Percentiles rank a stretch among this genome's conserved stretches.
Evolutionary conservation across 1,140 invertebrate species (phyloP).

Genomic region (Samia ricini): DNA sequence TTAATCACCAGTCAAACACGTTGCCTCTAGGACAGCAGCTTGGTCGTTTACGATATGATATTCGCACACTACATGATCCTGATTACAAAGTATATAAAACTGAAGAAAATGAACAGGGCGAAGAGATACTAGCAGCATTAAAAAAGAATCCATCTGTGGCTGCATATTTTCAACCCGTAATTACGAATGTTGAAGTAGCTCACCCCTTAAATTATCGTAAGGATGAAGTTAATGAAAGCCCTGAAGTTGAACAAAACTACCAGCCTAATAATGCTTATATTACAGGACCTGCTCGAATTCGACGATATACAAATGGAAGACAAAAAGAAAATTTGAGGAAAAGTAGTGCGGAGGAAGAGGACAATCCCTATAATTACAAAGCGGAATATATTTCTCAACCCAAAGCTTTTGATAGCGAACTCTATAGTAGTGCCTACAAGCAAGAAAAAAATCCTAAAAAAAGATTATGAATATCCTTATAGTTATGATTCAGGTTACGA

Average conservation of each 20-base stretch:
- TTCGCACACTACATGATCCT: constrained; percentile 66
- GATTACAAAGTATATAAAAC: constrained; percentile 72
- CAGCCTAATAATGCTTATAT: constrained; percentile 68
- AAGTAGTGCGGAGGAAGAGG: constrained; percentile 52
- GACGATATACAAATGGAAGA: constrained; percentile 61
- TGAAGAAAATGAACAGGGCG: constrained; percentile 56
- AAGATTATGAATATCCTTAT: constrained; percentile 70
- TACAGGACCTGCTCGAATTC: constrained; percentile 65
- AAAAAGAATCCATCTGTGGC: constrained; percentile 67
- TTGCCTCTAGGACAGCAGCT: constrained; percentile 44
- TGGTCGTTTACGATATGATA: constrained; percentile 65
- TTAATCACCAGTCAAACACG: constrained; percentile 31
- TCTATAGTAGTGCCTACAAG: constrained; percentile 67
- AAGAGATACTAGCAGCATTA: constrained; percentile 57
- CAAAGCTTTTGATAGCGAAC: constrained; percentile 68
- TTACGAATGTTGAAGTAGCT: constrained; percentile 66
- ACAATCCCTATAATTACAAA: constrained; percentile 66
- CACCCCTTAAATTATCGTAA: constrained; percentile 62
- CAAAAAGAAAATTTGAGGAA: constrained; percentile 54
- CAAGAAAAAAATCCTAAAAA: constrained; percentile 60
- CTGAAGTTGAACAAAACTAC: constrained; percentile 61
- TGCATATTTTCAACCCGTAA: constrained; percentile 61
- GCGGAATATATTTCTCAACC: constrained; percentile 69
- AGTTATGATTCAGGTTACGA: constrained; percentile 71
- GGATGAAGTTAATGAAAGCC: constrained; percentile 54